A percentile compares a stretch with the other conserved stretches of the same genome.
These are phyloP conservation scores for Drosophila formosana DNA, from an alignment of 2,888 invertebrate species.

Conservation along the genomic window DNA sequence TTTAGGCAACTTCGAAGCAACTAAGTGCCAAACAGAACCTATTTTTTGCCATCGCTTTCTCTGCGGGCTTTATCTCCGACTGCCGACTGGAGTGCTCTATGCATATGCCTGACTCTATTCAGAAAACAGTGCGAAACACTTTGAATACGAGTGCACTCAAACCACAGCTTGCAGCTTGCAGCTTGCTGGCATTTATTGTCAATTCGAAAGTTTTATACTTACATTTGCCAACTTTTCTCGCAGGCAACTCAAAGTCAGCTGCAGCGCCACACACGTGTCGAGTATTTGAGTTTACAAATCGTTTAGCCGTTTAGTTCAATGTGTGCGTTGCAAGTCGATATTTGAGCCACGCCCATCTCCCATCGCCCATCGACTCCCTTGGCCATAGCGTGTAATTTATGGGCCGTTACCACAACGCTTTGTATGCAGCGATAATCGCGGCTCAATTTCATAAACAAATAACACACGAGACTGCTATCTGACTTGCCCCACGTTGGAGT, in stretches of 20 bases:
- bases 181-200: conserved; percentile 74
- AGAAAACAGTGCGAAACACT: conserved; percentile 41
- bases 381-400: conserved; percentile 63
- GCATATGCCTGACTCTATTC: conserved; percentile 51
- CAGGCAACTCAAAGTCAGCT: conserved; percentile 40
- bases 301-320: conserved; percentile 61
- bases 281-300: conserved; percentile 58
- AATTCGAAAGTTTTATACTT: conserved; percentile 75
- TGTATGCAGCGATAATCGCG: conserved; percentile 73
- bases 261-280: conserved; percentile 12
- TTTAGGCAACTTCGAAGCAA: conserved; percentile 58
- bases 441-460: conserved; percentile 81
- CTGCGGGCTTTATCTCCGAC: conserved; percentile 74
- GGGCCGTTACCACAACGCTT: conserved; percentile 49
- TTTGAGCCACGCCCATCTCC: conserved; percentile 27
- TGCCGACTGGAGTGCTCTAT: conserved; percentile 34
- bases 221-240: conserved; percentile 59
- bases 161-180: conserved; percentile 17
- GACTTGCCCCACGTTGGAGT: conserved; percentile 22
- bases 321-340: conserved; percentile 30
- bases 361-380: conserved; percentile 3
- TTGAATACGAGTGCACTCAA: conserved; percentile 14
- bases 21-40: conserved; percentile 68
- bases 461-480: conserved; percentile 62
- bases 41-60: conserved; percentile 41